Conservation (phyloP, 2,888 invertebrate species). For the Agrotis segetum region DNA sequence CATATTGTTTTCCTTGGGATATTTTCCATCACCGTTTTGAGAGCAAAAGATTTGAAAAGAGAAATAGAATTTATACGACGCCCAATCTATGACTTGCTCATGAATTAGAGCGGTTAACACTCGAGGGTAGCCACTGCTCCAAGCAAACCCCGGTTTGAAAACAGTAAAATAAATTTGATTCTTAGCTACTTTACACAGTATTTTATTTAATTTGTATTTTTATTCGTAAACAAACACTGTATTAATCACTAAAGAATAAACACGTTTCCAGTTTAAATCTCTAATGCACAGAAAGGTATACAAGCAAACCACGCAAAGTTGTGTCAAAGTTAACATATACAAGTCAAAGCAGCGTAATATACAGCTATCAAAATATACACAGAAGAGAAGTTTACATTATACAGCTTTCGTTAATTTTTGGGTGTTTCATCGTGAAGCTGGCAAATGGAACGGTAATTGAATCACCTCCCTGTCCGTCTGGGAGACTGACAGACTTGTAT, state of each 20-base stretch:
- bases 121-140: no score
- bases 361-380: constrained; percentile 6
- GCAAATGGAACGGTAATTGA: constrained; percentile 40
- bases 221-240: no score
- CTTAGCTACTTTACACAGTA: no score
- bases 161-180: no score
- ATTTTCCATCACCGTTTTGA: no score
- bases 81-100: no score
- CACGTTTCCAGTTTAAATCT: background rate
- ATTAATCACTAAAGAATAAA: background rate
- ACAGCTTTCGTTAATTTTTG: constrained; percentile 4
- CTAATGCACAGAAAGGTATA: background rate
- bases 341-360: background rate
- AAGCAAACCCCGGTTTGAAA: no score
- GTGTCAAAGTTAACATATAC: background rate
- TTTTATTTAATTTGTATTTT: no score
- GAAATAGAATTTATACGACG: no score
- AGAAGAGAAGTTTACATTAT: constrained; percentile 9
- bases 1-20: no score
- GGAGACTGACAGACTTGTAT: constrained; percentile 1
- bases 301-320: constrained; percentile 6
- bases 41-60: no score
- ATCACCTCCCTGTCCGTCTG: constrained; percentile 15
- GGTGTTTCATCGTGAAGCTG: constrained; percentile 14
- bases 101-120: no score